phyloP scores from a whole-genome alignment of 2,113 vertebrate species.

The Pristiophorus japonicus region DNA sequence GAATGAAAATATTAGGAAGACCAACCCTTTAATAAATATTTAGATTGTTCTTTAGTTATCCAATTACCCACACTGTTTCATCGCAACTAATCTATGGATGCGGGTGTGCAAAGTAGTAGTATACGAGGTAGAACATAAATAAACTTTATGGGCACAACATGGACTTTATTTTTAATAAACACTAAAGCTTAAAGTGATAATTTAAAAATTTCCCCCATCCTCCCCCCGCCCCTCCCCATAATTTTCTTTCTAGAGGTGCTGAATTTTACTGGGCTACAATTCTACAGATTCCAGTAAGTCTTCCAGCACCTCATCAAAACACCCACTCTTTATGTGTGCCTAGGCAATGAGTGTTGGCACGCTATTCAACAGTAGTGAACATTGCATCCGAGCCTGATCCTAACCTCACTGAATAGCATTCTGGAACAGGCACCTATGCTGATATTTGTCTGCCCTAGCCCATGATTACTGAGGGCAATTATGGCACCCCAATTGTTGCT shows the following conservation, averaged over 20 bases:
- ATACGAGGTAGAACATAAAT: not conserved
- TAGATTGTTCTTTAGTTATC: not conserved
- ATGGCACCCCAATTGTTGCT: not conserved
- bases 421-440: too few relatives aligned
- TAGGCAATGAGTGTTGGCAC: not conserved
- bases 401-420: too few relatives aligned
- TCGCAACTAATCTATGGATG: not conserved
- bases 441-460: not conserved
- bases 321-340: not conserved
- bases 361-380: not conserved
- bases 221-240: not conserved
- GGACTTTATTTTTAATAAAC: not conserved
- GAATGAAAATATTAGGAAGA: not conserved
- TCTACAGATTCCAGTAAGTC: not conserved
- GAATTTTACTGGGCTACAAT: not conserved
- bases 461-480: not conserved
- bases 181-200: not conserved
- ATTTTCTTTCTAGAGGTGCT: not conserved
- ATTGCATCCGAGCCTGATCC: too few relatives aligned
- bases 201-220: not conserved
- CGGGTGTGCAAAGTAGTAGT: not conserved
- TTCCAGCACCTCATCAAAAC: not conserved
- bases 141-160: not conserved
- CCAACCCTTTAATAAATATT: not conserved
- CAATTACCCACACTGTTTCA: not conserved